phyloP scores from a whole-genome alignment of 2,888 invertebrate genomes.

The Drosophila subquinaria region DNA sequence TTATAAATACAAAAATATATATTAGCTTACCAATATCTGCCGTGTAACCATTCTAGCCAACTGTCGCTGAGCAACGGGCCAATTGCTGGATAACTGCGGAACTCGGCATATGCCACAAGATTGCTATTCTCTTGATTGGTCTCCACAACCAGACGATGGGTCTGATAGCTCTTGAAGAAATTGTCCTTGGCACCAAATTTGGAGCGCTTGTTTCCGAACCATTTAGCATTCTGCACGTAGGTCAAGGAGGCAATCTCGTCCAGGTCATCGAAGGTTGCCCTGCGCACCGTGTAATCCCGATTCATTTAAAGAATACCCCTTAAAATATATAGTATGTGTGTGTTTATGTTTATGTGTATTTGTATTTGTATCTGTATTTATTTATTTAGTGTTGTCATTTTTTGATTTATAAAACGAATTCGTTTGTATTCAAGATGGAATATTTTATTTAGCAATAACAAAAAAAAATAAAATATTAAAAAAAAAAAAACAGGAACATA shows the following conservation, averaged over 20 bases:
- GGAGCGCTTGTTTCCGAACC: slow-evolving; percentile 61
- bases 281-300: slow-evolving; percentile 47
- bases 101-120: slow-evolving; percentile 76
- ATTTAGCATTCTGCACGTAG: slow-evolving; percentile 23
- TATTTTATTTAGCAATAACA: no score
- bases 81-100: slow-evolving; percentile 72
- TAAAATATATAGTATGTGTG: not conserved
- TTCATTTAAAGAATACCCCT: slow-evolving; percentile 11
- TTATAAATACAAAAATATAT: not conserved
- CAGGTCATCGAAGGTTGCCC: slow-evolving; percentile 45
- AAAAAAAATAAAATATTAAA: no score
- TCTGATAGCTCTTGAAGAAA: slow-evolving; percentile 64
- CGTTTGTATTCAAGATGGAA: not conserved
- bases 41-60: slow-evolving; percentile 77
- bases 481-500: no score
- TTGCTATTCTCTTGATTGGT: not conserved
- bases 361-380: no score
- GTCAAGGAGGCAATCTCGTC: slow-evolving; percentile 22
- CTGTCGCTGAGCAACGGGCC: slow-evolving; percentile 60
- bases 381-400: not conserved
- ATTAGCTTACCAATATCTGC: slow-evolving; percentile 72
- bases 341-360: not conserved
- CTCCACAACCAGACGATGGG: slow-evolving; percentile 67
- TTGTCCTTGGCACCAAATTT: slow-evolving; percentile 34
- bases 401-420: slow-evolving; percentile 22